Percentiles rank a stretch among this genome's conserved stretches.
Evolutionary conservation across 2,113 vertebrate genomes (phyloP).

Genomic region (Panthera tigris): DNA sequence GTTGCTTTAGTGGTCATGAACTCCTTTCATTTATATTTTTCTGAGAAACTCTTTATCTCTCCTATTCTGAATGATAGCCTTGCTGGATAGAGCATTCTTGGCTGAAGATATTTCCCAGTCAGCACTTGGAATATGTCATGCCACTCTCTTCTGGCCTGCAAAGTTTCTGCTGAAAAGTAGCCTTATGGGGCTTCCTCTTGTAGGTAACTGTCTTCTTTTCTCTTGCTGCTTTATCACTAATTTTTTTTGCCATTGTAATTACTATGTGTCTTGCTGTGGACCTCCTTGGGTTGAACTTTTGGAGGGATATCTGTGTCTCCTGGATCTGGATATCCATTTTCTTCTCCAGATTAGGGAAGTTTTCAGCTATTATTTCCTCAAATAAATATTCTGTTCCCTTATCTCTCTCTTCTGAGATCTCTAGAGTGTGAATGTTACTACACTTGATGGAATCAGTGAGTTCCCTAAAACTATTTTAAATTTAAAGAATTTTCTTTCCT

Average conservation of each 20-base stretch:
- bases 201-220: background rate
- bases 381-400: background rate
- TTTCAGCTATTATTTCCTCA: background rate
- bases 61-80: background rate
- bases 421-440: background rate
- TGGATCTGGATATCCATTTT: background rate
- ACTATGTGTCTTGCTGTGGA: background rate
- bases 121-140: background rate
- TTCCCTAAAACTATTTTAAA: background rate
- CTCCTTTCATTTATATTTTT: background rate
- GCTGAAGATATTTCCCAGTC: background rate
- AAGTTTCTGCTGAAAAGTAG: background rate
- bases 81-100: background rate
- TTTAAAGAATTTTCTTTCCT: background rate
- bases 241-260: background rate
- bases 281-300: background rate
- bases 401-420: background rate
- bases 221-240: background rate
- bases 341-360: background rate
- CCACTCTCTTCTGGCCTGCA: background rate
- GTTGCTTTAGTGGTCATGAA: background rate
- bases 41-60: background rate
- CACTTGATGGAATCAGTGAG: background rate
- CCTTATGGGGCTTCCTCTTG: background rate
- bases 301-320: background rate